Base-by-base conservation (phyloP, 2,113 vertebrate species). In the Anas platyrhynchos region DNA sequence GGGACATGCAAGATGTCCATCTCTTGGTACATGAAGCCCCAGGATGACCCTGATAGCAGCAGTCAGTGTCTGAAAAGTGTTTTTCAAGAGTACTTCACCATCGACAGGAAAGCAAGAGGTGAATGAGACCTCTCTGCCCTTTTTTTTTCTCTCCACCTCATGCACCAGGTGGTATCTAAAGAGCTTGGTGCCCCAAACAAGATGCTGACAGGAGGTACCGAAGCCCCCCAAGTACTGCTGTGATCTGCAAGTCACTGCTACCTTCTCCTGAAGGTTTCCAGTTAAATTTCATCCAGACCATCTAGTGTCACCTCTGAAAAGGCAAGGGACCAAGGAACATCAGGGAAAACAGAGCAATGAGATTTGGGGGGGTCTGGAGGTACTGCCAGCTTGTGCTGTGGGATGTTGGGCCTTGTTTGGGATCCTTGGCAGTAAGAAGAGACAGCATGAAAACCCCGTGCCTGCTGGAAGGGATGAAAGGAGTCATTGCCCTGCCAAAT, bases 231-330 rank as follows among this genome's bases (percentile, higher is more conserved):
- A 62, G 26, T 6, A 52, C 21, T 18, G n/a, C 26, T 25, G 22
- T 25, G 16, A 17, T 26, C 31, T 25, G n/a, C 26, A 27, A 63
- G 62, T 29, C 15, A 1, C 25, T 27, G 62, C 36, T 26, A 25
- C 16, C 36, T 29, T 18, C 36, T 36, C 16, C 9, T n/a, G 65
- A 48, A 62, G 44, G 32, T 7, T 84, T 54, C 50, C 27, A 36
- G 3, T 41, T 22, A 9, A 0, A 1, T 23, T 63, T 9, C 22
- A 16, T 41, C 62, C 36, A 18, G 56, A 31, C 11, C 43, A 43
- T 0, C 0, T 2, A 2, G 12, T 16, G 27, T 26, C 58, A 26
- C 48, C 2, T 14, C 13, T 22, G 26, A 36, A 9, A 62, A 54
- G 14, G 20, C 3, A 7, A 46, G 50, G 54, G 26, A 32, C 16